A percentile compares a stretch with the other conserved stretches of the same genome.
Conservation (phyloP, 2,797 vertebrate species). For the Spheniscus humboldti region DNA sequence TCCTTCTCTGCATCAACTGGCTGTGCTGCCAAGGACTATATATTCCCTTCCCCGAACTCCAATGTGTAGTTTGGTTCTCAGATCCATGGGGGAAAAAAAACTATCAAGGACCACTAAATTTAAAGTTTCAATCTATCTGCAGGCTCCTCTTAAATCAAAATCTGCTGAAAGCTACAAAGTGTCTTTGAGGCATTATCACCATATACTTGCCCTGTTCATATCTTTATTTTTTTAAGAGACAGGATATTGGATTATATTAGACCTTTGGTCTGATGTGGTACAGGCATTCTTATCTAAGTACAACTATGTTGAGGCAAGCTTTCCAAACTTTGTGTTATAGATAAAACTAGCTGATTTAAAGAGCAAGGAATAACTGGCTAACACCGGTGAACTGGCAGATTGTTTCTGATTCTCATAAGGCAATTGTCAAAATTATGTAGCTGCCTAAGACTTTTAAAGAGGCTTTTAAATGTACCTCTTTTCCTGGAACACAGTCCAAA, state of each 20-base stretch:
- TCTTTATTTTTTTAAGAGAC: not conserved
- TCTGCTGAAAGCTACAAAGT: not conserved
- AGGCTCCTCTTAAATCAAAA: not conserved
- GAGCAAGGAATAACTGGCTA: not conserved
- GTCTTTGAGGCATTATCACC: not conserved
- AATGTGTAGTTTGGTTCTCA: not conserved
- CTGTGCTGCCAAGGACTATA: not conserved
- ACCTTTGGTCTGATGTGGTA: not conserved
- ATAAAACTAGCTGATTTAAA: not conserved
- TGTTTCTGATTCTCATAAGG: not conserved
- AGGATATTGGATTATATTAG: not conserved
- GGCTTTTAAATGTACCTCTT: not conserved
- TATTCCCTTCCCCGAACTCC: not conserved
- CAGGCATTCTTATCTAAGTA: not conserved
- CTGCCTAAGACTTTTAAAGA: not conserved
- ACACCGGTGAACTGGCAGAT: not conserved
- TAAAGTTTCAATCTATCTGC: not conserved
- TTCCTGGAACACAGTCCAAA: not conserved
- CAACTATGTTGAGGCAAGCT: not conserved
- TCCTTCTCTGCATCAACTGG: not conserved
- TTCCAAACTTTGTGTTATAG: not conserved
- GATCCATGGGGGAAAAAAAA: not conserved
- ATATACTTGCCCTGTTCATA: not conserved
- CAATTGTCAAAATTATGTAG: not conserved
- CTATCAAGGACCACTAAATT: not conserved